Conservation (phyloP, 2,113 vertebrate genomes). For the Felis catus region DNA sequence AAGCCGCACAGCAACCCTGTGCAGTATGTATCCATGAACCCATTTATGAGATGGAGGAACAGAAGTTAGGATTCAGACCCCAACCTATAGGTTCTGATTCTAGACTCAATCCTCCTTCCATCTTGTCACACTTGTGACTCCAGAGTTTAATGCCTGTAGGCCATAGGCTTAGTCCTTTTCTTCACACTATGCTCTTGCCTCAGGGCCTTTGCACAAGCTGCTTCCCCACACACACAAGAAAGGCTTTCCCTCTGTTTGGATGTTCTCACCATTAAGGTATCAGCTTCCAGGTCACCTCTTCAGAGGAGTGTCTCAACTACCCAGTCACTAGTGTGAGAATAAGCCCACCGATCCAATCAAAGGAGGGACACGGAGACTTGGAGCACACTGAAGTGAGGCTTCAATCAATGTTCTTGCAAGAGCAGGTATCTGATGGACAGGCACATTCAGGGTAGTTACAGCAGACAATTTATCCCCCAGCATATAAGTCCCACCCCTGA, state of each 20-base stretch:
- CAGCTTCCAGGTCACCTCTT: not conserved
- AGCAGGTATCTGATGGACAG: no score
- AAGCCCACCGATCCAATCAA: no score
- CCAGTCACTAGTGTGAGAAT: not conserved
- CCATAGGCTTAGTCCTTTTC: not conserved
- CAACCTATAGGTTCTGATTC: not conserved
- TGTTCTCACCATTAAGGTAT: not conserved
- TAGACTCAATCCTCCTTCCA: not conserved
- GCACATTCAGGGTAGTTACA: no score
- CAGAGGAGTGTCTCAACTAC: not conserved
- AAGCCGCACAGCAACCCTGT: not conserved
- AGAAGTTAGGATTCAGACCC: not conserved
- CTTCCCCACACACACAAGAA: not conserved
- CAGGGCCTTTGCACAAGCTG: not conserved
- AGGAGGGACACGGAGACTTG: no score
- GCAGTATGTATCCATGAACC: not conserved
- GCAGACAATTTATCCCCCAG: no score
- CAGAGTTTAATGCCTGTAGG: not conserved
- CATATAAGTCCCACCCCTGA: no score
- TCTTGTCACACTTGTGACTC: not conserved
- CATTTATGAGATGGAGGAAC: not conserved
- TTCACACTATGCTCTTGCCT: not conserved
- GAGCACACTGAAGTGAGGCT: no score
- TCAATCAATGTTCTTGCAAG: no score
- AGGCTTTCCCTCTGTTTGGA: not conserved